Evolutionary conservation across 2,888 invertebrate species (phyloP), one percentile per base, ranked within the genome.

Genomic region (Cataglyphis altisquamis): DNA sequence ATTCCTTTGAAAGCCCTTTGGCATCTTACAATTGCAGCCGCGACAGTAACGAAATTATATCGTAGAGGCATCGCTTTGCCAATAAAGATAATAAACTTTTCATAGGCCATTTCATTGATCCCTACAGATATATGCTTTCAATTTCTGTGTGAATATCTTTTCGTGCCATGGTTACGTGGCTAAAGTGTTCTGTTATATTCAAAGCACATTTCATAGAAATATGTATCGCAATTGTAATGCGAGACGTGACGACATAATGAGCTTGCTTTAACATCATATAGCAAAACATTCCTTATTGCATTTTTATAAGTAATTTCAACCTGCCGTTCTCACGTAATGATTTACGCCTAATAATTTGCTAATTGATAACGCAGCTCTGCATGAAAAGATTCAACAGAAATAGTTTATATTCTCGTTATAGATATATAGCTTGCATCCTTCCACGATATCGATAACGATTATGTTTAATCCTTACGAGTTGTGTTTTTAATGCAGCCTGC

Each of bases 401-500:
- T 67, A 41, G 41, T 18, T 18, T 15, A 29, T 9, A 5, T 57
- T 57, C 70, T 60, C 21, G 41, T 39, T 52, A 55, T 39, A 36
- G 36, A n/a, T 18, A 2, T 12, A 15, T 1, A 3, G 1, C 15
- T 57, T 1, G 32, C 77, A 25, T 45, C 48, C 12, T 52, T 64
- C 21, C 55, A 39, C 29, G 72, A 78, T 25, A 39, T 12, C 70
- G 70, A 68, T 78, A 41, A 70, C 72, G 78, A 78, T 78, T 32
- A 68, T 6, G 32, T 18, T 72, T 45, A 70, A 78, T 78, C 21
- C 55, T 39, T 18, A 70, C 39, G 29, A 77, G 12, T 82, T 84
- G 77, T 66, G 45, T 70, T 72, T 86, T 81, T 72, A 87, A 77
- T 90, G 84, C 72, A 67, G 88, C 85, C 78, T 83, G 66, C 48